Conservation (phyloP, 2,797 vertebrate species). For the Meda fulgida region DNA sequence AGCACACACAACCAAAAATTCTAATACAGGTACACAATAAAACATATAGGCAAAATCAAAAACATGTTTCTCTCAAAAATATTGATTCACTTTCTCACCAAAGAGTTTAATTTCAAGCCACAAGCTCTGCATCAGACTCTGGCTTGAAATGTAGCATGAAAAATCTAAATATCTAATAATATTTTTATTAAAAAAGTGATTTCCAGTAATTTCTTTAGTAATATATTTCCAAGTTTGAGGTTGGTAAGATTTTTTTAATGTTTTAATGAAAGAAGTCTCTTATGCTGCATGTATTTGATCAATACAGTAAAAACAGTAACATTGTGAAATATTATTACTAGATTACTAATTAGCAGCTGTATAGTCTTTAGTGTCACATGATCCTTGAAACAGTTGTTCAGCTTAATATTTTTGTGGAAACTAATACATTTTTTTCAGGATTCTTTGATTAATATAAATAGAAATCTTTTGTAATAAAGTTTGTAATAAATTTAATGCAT, state of each 20-base stretch:
- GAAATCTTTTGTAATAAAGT: not conserved
- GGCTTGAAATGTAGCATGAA: not conserved
- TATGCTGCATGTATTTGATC: not conserved
- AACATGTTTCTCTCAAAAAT: not conserved
- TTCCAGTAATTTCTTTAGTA: not conserved
- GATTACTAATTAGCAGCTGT: not conserved
- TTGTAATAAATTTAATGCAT: not conserved
- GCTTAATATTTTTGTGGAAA: not conserved
- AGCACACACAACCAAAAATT: not conserved
- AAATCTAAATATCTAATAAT: not conserved
- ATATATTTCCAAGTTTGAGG: not conserved
- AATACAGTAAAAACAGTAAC: not conserved
- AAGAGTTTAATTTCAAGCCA: not conserved
- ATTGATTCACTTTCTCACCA: not conserved
- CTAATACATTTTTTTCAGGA: not conserved
- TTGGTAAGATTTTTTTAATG: too few species aligned
- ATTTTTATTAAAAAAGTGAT: not conserved
- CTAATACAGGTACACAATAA: not conserved
- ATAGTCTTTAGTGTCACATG: not conserved
- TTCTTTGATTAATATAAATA: not conserved
- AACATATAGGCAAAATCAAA: not conserved
- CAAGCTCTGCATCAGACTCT: not conserved
- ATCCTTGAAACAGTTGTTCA: not conserved
- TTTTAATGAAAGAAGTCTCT: not conserved
- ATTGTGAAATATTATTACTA: not conserved